Base-by-base conservation (phyloP, 2,797 vertebrate genomes). In the Dryobates pubescens region DNA sequence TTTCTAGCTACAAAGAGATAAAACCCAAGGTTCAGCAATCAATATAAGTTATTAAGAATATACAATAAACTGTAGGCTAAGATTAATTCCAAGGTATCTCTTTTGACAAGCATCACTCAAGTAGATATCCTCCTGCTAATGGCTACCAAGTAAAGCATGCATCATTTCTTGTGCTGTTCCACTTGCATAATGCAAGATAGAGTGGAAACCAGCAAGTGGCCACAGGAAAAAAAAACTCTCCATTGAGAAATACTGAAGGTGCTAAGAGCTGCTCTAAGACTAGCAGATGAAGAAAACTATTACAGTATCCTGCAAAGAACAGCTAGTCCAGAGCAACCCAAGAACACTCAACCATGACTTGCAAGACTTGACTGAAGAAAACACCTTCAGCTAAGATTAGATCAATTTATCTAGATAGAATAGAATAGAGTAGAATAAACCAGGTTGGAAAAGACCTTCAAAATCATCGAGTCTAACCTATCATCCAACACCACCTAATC, bases 11-110 rank as follows among this genome's bases (percentile, higher is more conserved):
- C 24, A 62, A 75, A 19, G 34, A 88, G 57, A 58, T 1, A 7
- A 86, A 95, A 95, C 82, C 36, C 64, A 73, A 77, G 73, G 59
- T 75, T 86, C 62, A 72, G 43, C 15, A 88, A 89, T 86, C 78
- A 68, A 77, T 82, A 26, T 18, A 91, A 77, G 17, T 86, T 90
- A 90, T 86, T 87, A 88, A 86, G 88, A 90, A 82, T 77, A 91
- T 81, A 12, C 86, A 94, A 87, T 86, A 89, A 94, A 88, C 64
- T 45, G 23, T 41, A n/a, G 59, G 32, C 11, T 81, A 93, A 93
- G 93, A 91, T 70, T 27, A 74, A 87, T 90, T 93, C 57, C 32
- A 70, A 16, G 24, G 24, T 27, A 62, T 13, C 17, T 89, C 51
- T 84, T 75, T 47, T 88, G 78, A 91, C 85, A 93, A 85, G 43